A percentile compares a stretch with the other conserved stretches of the same genome.
These are phyloP conservation scores for Alentia gelatinosa DNA, from an alignment of 2,888 invertebrate genomes.

Conservation along the genomic window DNA sequence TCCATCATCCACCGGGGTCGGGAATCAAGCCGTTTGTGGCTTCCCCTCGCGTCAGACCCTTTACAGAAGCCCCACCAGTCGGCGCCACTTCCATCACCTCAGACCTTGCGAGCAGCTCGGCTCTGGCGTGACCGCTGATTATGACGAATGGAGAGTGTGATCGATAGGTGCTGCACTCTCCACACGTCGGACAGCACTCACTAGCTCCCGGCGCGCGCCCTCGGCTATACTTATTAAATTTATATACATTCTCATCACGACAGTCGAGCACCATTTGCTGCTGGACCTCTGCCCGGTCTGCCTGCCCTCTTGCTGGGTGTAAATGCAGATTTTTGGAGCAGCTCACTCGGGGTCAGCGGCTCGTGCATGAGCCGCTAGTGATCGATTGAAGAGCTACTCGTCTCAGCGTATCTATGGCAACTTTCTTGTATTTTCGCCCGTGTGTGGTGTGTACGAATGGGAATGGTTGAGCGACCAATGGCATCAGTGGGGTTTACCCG, in stretches of 20 bases:
- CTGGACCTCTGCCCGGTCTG: too few relatives aligned
- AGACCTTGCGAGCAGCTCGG: neutral
- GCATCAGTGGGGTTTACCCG: neutral
- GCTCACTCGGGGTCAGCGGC: neutral
- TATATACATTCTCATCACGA: constrained; percentile 12
- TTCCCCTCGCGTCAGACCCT: too few relatives aligned
- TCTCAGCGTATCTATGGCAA: neutral
- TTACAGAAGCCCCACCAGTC: too few relatives aligned
- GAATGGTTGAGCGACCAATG: neutral
- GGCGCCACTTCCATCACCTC: too few relatives aligned
- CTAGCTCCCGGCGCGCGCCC: neutral
- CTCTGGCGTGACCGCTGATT: constrained; percentile 25
- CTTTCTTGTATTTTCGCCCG: neutral
- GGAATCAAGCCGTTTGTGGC: too few relatives aligned
- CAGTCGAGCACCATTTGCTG: neutral
- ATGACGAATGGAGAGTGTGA: constrained; percentile 24
- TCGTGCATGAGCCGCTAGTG: neutral
- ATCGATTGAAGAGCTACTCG: neutral
- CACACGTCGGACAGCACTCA: neutral
- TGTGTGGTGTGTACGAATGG: neutral
- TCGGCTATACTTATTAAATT: neutral
- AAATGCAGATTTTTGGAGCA: neutral
- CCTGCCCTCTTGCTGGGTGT: neutral
- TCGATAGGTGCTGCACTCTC: constrained; percentile 31
- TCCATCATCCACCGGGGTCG: too few relatives aligned